These are phyloP conservation scores for Echinops telfairi DNA, from an alignment of 2,113 vertebrate genomes.

Conservation along the genomic window DNA sequence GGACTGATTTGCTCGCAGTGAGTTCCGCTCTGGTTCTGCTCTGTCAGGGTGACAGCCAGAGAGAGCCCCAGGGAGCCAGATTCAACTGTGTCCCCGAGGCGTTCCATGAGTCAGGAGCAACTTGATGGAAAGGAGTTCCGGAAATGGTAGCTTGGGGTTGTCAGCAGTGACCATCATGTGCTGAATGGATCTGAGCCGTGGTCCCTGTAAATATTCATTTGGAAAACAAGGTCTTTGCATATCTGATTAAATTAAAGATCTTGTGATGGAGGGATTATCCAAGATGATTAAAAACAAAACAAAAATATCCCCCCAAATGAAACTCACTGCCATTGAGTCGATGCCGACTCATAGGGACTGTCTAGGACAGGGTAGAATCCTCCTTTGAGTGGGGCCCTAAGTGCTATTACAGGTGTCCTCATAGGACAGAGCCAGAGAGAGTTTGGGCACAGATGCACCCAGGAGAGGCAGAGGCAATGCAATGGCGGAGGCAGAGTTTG, in stretches of 20 bases:
- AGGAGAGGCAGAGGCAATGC: not conserved
- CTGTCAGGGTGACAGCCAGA: too few relatives aligned
- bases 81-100: not conserved
- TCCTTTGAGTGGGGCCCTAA: not conserved
- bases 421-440: not conserved
- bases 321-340: too few relatives aligned
- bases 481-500: not conserved
- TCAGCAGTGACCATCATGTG: not conserved
- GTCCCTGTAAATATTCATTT: not conserved
- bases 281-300: not conserved
- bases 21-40: not conserved
- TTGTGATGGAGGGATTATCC: not conserved
- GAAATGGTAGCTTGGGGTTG: not conserved
- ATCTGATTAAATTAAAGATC: not conserved
- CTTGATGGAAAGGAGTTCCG: not conserved
- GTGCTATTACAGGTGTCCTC: not conserved
- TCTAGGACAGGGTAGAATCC: too few relatives aligned
- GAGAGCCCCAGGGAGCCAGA: too few relatives aligned
- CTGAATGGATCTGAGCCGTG: not conserved
- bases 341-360: too few relatives aligned
- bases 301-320: too few relatives aligned
- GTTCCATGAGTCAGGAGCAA: not conserved
- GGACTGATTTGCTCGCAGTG: not conserved
- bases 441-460: not conserved
- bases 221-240: not conserved